Base-by-base conservation (phyloP, 2,888 invertebrate genomes). In the Aporophyla nigra region DNA sequence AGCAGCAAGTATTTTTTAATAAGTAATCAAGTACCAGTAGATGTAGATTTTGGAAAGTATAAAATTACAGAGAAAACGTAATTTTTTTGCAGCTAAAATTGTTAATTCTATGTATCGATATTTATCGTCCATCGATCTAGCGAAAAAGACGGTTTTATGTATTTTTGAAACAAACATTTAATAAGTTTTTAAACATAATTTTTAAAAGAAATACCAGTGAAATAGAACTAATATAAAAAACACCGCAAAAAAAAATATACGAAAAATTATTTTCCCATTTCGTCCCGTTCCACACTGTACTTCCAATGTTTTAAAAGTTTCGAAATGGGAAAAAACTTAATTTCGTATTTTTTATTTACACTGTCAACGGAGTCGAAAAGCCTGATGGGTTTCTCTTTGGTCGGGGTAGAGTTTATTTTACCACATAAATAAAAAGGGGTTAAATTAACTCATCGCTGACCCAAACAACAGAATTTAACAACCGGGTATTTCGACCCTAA, bases 1-100 rank as follows among this genome's bases (percentile, higher is more conserved):
- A 86, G 72, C 89, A 86, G 76, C 86, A 87, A 84, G 75, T 88
- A n/a, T n/a, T n/a, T 88, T 84, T 79, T 71, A 78, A 75, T 85
- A 83, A 78, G 58, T 75, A 62, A 77, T 16, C 75, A 76, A 62
- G 21, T 88, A 86, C 77, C 84, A 86, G 43, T 86, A 86, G 77
- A 74, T 12, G 72, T 86, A 85, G 84, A 33, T 77, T 71, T 54
- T 58, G 51, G 19, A n/a, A 19, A 65, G 14, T 70, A 53, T 54
- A 56, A 69, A 80, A 71, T 62, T 53, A 61, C 66, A 33, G 40
- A 54, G 16, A 71, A 62, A 69, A 65, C 46, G 51, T 61, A 78
- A 33, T 63, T 70, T 63, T 40, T 67, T 70, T 73, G 33, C 68
- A 71, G 33, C 59, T 40, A 56, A 72, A 59, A 21, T 66, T 24